Base-by-base conservation (phyloP, 1,140 invertebrate genomes). In the Rhagoletis zephyria region DNA sequence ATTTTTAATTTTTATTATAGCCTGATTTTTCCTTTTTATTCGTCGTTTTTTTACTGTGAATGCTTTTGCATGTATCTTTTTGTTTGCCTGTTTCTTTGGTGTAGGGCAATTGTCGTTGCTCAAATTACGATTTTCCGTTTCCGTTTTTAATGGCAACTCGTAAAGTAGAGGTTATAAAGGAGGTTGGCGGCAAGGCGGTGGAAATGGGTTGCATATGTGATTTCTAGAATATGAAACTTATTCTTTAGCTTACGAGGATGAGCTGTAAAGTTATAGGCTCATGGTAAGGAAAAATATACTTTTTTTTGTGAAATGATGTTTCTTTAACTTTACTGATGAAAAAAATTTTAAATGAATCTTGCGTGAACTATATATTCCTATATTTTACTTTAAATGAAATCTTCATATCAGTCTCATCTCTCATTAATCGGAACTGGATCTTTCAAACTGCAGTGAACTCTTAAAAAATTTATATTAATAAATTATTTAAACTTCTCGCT, bases 1-100 rank as follows among this genome's bases (percentile, higher is more conserved):
- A 85, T 85, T 85, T 85, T 85, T 85, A 85, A 85, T 85, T 85
- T 85, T 85, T 85, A 85, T 85, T 85, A 42, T 63, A 16, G 60
- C 56, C 74, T 81, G 74, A 59, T 19, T 77, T 81, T 56, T 81
- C 56, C 9, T 63, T 19, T 81, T 81, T 81, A 56, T 3, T 59
- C 10, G 10, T 81, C 56, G 48, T 48, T 56, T 19, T 81, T 81
- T 56, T 30, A 9, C 16, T 56, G 51, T 51, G 16, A 7, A 30
- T 81, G 74, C 48, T 81, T 81, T 81, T 56, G 42, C 42, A 74
- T 81, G 16, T 4, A 19, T 7, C n/a, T n/a, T 59, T 51, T 30
- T 81, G 14, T 51, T 56, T 56, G 67, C 40, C 40, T 45, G 42
- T 19, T 70, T 30, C 30, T 30, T 56, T 45, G 40, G 16, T 45